Percentiles rank a stretch among this genome's conserved stretches.
These are phyloP conservation scores for Rhizoglyphus robini DNA, from an alignment of 1,140 invertebrate species.

Conservation along the genomic window DNA sequence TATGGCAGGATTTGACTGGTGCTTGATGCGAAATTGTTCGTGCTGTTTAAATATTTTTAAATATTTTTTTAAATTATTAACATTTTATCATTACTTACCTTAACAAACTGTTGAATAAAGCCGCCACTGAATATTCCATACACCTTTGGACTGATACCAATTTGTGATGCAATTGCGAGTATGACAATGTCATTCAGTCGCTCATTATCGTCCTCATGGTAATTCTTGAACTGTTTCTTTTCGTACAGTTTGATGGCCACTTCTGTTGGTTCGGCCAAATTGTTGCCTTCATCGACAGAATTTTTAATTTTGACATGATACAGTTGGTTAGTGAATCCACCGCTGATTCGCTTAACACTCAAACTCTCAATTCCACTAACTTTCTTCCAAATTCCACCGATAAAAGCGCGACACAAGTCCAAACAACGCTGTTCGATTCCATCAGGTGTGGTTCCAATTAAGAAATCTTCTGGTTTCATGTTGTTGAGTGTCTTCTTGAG, in stretches of 20 bases:
- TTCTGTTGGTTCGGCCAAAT: background rate
- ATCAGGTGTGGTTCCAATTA: too few species aligned
- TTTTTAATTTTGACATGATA: background rate
- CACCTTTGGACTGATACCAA: background rate
- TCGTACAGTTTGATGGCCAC: background rate
- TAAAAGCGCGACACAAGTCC: background rate
- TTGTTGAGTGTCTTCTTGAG: too few species aligned
- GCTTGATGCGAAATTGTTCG: background rate
- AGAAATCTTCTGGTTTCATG: too few species aligned
- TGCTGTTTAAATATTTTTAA: background rate
- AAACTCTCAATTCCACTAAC: background rate
- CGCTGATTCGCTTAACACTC: background rate
- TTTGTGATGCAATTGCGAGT: background rate
- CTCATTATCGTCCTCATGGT: background rate
- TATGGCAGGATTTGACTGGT: background rate
- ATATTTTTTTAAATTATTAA: background rate
- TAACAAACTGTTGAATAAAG: background rate
- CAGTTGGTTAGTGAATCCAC: constrained; percentile 9
- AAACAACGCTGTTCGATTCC: too few species aligned
- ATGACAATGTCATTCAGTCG: constrained; percentile 7
- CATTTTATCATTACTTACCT: background rate
- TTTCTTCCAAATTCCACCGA: constrained; percentile 1
- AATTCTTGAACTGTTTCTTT: background rate
- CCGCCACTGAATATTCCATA: constrained; percentile 1
- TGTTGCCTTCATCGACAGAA: background rate